Conservation (phyloP, 2,113 vertebrate genomes). For the Dendrocopos noguchii region DNA sequence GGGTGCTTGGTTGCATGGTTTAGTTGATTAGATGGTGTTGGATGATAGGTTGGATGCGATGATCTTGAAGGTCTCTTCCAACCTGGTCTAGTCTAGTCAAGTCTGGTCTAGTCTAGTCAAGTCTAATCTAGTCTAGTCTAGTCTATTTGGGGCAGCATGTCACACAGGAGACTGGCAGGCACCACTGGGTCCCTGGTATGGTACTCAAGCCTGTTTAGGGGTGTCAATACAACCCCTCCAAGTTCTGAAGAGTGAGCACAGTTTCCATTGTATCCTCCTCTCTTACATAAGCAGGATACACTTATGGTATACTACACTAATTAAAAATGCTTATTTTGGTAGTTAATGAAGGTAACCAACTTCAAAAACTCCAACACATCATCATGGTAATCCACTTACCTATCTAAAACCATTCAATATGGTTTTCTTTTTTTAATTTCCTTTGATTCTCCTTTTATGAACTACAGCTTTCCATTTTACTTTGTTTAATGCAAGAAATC, state of each 20-base stretch:
- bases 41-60: too few species aligned
- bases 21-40: too few species aligned
- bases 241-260: background rate
- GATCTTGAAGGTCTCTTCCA: too few species aligned
- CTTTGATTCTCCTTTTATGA: background rate
- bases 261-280: background rate
- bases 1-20: too few species aligned
- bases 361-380: background rate
- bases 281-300: background rate
- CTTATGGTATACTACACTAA: background rate
- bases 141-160: fast-evolving
- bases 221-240: fast-evolving
- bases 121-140: too few species aligned
- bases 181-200: fast-evolving
- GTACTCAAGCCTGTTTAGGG: background rate
- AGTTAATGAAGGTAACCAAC: background rate
- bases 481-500: background rate
- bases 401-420: background rate
- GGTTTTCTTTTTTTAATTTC: background rate
- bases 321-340: background rate
- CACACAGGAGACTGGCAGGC: fast-evolving
- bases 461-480: background rate
- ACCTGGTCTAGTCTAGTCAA: too few species aligned
- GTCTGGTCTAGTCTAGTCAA: too few species aligned
- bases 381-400: background rate